Evolutionary conservation across 2,113 vertebrate species (phyloP).

Genomic region (Tylochromis polylepis): DNA sequence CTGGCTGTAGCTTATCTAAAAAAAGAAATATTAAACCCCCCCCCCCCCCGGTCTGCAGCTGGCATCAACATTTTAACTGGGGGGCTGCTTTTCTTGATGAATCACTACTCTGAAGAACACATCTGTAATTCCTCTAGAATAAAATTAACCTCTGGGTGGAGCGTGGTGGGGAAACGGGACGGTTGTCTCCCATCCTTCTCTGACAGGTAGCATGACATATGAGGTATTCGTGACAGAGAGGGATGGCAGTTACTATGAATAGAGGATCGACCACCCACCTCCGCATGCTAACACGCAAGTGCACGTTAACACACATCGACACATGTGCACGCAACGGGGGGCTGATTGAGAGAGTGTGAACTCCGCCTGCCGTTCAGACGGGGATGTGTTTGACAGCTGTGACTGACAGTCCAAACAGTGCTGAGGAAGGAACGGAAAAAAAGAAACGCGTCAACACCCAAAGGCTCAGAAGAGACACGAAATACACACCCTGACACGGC

Average conservation of each 20-base stretch:
- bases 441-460: slow-evolving; percentile 7
- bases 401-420: slow-evolving; percentile 50
- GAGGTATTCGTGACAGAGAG: slow-evolving; percentile 29
- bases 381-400: slow-evolving; percentile 50
- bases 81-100: background rate
- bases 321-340: background rate
- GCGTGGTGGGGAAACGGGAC: background rate
- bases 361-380: background rate
- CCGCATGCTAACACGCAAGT: background rate
- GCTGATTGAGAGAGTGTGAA: slow-evolving; percentile 46
- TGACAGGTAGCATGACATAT: slow-evolving; percentile 28
- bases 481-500: slow-evolving; percentile 32
- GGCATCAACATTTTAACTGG: background rate
- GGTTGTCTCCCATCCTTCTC: background rate
- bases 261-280: slow-evolving; percentile 41
- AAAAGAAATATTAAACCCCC: background rate
- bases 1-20: background rate
- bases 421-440: background rate
- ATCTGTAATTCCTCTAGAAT: background rate
- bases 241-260: slow-evolving; percentile 46
- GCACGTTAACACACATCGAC: background rate
- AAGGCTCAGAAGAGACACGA: slow-evolving; percentile 10
- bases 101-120: background rate
- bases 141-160: background rate
- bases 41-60: background rate